Evolutionary conservation across 2,797 vertebrate species (phyloP).

Genomic region (Poecilia wingei): DNA sequence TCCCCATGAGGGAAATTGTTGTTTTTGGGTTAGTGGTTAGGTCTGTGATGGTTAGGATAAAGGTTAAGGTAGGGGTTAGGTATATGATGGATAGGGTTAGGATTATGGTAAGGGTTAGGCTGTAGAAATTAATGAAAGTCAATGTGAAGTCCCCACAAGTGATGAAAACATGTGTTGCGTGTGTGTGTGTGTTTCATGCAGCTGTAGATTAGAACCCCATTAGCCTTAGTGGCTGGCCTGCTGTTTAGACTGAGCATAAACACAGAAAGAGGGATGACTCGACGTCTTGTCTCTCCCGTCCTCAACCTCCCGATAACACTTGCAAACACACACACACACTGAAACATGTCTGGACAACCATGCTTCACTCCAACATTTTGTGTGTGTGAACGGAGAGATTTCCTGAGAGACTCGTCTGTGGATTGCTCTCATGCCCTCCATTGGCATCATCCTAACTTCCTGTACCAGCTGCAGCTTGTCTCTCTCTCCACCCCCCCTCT

Average conservation of each 20-base stretch:
- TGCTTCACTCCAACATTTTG: slow-evolving; percentile 34
- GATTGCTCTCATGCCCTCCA: slow-evolving; percentile 65
- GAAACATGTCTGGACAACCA: slow-evolving; percentile 50
- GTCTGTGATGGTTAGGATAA: too few species aligned
- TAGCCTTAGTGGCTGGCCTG: slow-evolving; percentile 78
- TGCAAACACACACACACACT: slow-evolving; percentile 25
- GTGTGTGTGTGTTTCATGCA: slow-evolving; percentile 78
- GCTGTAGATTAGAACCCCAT: slow-evolving; percentile 81
- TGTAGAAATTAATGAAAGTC: too few species aligned
- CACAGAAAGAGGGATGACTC: slow-evolving; percentile 73
- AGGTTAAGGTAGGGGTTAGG: too few species aligned
- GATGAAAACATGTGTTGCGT: slow-evolving; percentile 39
- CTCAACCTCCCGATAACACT: slow-evolving; percentile 62
- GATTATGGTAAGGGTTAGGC: too few species aligned
- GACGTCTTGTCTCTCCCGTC: slow-evolving; percentile 67
- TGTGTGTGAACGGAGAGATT: slow-evolving; percentile 30
- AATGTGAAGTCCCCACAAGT: too few species aligned
- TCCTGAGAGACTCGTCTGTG: slow-evolving; percentile 53
- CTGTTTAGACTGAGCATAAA: slow-evolving; percentile 81
- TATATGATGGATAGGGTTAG: too few species aligned
- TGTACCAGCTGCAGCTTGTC: slow-evolving; percentile 74
- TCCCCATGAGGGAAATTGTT: too few species aligned
- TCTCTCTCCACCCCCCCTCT: slow-evolving; percentile 11
- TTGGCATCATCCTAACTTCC: slow-evolving; percentile 66
- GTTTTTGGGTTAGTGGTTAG: too few species aligned